Conservation (phyloP, 2,797 vertebrate genomes). For the Eulemur rubriventer region DNA sequence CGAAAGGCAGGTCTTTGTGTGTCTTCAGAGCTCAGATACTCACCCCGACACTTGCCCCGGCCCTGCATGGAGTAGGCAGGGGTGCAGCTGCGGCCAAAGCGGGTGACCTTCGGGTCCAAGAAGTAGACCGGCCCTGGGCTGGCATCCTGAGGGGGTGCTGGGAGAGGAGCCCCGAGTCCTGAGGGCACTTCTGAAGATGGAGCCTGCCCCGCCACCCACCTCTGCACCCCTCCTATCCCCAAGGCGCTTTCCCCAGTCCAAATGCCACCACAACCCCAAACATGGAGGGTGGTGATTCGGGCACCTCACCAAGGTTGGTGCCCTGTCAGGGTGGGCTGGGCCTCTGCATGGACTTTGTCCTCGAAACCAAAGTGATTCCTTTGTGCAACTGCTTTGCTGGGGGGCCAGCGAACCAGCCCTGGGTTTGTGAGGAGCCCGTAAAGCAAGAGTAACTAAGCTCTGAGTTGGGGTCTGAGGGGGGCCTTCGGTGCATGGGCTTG, state of each 20-base stretch:
- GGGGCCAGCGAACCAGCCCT: fast-evolving
- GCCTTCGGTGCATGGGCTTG: too few species aligned
- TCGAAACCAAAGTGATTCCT: neutral
- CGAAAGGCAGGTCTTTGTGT: neutral
- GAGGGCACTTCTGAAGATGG: neutral
- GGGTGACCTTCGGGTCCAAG: constrained; percentile 89
- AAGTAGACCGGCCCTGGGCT: constrained; percentile 93
- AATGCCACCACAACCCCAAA: neutral
- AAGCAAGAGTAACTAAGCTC: neutral
- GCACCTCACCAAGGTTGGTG: neutral
- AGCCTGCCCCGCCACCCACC: neutral
- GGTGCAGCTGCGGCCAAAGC: constrained; percentile 89
- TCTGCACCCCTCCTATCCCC: neutral
- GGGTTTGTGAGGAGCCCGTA: neutral
- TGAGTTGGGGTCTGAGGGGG: neutral
- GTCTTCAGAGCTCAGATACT: neutral
- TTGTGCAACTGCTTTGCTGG: too few species aligned
- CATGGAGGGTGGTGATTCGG: neutral
- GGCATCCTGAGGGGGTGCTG: constrained; percentile 88
- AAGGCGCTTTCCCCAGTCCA: neutral
- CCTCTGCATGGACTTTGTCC: neutral
- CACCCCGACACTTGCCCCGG: constrained; percentile 81
- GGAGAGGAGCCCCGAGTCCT: neutral
- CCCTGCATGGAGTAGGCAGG: constrained; percentile 92
- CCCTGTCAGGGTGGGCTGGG: neutral